Conservation (phyloP, 2,113 vertebrate species). For the Dinomys branickii region DNA sequence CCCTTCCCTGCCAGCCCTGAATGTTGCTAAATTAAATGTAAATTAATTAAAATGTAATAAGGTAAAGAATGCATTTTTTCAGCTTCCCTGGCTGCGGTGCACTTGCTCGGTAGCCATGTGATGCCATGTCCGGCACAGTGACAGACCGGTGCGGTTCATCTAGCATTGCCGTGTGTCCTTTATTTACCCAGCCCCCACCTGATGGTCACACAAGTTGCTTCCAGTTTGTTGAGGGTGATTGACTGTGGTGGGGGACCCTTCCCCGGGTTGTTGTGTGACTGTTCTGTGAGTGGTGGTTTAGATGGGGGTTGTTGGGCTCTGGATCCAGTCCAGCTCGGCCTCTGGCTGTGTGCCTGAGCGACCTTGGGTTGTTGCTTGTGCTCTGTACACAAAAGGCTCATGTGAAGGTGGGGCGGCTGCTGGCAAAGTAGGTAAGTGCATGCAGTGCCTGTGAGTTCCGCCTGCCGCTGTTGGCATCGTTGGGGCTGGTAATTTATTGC, state of each 20-base stretch:
- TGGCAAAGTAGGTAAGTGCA: accelerated
- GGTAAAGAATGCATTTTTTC: neutral
- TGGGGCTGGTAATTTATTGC: neutral
- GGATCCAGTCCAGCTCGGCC: neutral
- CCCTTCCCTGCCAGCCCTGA: neutral
- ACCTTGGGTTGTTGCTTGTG: neutral
- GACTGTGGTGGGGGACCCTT: accelerated
- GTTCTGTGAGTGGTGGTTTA: neutral
- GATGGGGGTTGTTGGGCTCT: neutral
- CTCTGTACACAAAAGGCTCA: accelerated
- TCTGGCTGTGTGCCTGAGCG: neutral
- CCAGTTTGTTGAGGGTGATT: neutral
- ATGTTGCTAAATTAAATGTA: constrained; percentile 22
- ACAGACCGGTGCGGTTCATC: accelerated
- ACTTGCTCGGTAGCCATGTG: neutral
- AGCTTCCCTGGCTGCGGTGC: neutral
- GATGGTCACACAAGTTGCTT: neutral
- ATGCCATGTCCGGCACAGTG: accelerated
- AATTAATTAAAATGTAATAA: constrained; percentile 36
- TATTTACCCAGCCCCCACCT: too few relatives aligned
- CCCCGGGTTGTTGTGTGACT: neutral
- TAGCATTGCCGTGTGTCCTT: accelerated
- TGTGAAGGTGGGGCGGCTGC: neutral
- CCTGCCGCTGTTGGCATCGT: accelerated
- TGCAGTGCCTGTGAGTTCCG: neutral